Conservation (phyloP, 1,140 invertebrate species). For the Aphis craccivora region DNA sequence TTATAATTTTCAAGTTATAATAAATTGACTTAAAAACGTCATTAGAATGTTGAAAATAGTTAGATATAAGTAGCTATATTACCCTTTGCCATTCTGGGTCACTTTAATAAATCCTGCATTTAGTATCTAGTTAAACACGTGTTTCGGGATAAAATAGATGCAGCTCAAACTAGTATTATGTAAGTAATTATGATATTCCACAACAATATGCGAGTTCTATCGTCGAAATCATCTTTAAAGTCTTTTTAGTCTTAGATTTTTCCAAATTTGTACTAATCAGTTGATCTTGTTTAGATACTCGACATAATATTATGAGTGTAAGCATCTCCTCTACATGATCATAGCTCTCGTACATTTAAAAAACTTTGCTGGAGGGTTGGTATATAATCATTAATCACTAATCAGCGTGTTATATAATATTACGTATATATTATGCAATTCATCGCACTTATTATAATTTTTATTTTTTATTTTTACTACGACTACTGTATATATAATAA, state of each 20-base stretch:
- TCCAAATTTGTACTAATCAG: not conserved
- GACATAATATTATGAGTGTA: too few relatives aligned
- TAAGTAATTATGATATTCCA: too few relatives aligned
- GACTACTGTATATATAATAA: not conserved
- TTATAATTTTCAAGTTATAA: too few relatives aligned
- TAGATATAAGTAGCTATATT: too few relatives aligned
- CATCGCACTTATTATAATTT: not conserved
- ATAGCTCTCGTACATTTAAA: not conserved
- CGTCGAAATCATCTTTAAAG: not conserved
- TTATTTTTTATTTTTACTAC: not conserved
- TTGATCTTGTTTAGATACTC: not conserved
- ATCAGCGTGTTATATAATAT: not conserved
- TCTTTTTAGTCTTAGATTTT: not conserved
- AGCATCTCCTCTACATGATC: not conserved
- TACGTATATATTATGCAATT: not conserved
- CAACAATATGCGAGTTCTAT: not conserved
- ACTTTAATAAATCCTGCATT: too few relatives aligned
- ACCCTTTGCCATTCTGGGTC: too few relatives aligned
- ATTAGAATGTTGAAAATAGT: too few relatives aligned
- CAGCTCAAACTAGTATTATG: too few relatives aligned
- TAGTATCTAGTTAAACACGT: too few relatives aligned
- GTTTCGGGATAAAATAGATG: too few relatives aligned
- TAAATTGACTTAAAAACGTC: too few relatives aligned
- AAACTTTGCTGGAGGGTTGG: not conserved
- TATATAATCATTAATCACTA: too few relatives aligned